Percentiles rank a stretch among this genome's conserved stretches.
phyloP scores from a whole-genome alignment of 2,797 vertebrate species.

The Poecilia gillii region DNA sequence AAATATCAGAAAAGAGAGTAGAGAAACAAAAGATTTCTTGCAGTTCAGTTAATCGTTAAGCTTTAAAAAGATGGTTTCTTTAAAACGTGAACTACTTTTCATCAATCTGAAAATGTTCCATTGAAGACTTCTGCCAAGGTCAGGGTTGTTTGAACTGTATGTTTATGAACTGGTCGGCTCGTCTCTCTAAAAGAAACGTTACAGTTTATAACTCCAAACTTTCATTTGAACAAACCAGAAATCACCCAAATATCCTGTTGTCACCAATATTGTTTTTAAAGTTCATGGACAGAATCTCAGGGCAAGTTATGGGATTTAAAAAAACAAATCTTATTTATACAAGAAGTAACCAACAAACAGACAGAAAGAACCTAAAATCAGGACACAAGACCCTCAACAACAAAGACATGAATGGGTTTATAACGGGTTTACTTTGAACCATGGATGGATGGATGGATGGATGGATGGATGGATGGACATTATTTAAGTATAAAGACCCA shows the following conservation, averaged over 20 bases:
- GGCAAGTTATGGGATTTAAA: background rate
- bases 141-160: background rate
- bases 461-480: background rate
- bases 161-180: background rate
- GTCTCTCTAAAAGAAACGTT: background rate
- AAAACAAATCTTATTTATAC: too few relatives aligned
- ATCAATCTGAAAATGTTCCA: background rate
- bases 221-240: too few relatives aligned
- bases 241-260: background rate
- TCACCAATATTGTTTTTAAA: background rate
- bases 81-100: background rate
- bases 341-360: too few relatives aligned
- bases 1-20: background rate
- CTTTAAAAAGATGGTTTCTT: background rate
- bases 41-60: background rate
- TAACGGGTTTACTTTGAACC: too few relatives aligned
- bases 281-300: background rate
- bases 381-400: too few relatives aligned
- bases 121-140: background rate
- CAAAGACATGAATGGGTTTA: too few relatives aligned
- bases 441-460: too few relatives aligned
- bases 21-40: background rate
- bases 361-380: too few relatives aligned
- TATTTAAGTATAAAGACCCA: background rate
- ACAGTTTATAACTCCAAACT: too few relatives aligned